Conservation (phyloP, 2,797 vertebrate species). For the Hippoglossus hippoglossus region DNA sequence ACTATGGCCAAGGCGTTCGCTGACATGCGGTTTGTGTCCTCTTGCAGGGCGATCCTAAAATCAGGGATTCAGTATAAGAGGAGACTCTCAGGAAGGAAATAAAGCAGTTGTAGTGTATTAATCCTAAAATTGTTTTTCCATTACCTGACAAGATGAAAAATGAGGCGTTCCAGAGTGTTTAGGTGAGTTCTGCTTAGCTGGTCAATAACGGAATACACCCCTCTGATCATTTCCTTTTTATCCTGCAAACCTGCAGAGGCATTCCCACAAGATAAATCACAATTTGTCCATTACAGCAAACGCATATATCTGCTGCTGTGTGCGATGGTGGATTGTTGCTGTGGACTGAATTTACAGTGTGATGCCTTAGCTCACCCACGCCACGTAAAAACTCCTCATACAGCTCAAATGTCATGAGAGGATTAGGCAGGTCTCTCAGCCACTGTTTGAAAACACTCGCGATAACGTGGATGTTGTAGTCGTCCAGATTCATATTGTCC, state of each 20-base stretch:
- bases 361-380: slow-evolving; percentile 87
- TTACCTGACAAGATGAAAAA: slow-evolving; percentile 98
- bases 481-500: slow-evolving; percentile 92
- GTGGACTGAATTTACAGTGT: not conserved
- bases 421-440: slow-evolving; percentile 97
- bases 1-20: slow-evolving; percentile 98
- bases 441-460: slow-evolving; percentile 99
- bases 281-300: not conserved
- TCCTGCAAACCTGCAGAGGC: slow-evolving; percentile 90
- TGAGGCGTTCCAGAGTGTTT: slow-evolving; percentile 94
- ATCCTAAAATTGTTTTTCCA: not conserved
- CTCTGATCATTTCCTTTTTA: slow-evolving; percentile 90
- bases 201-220: slow-evolving; percentile 95
- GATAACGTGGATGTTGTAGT: slow-evolving; percentile 99
- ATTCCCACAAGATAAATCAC: slow-evolving; percentile 31
- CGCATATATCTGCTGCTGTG: not conserved
- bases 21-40: slow-evolving; percentile 98
- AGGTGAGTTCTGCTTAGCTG: slow-evolving; percentile 97
- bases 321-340: not conserved
- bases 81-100: not conserved
- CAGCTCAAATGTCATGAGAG: slow-evolving; percentile 98
- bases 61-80: slow-evolving; percentile 23
- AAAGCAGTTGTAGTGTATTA: not conserved
- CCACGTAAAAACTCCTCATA: slow-evolving; percentile 96
- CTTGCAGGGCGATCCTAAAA: slow-evolving; percentile 93